Conservation (phyloP, 2,113 vertebrate genomes). For the Todiramphus saurophagus region DNA sequence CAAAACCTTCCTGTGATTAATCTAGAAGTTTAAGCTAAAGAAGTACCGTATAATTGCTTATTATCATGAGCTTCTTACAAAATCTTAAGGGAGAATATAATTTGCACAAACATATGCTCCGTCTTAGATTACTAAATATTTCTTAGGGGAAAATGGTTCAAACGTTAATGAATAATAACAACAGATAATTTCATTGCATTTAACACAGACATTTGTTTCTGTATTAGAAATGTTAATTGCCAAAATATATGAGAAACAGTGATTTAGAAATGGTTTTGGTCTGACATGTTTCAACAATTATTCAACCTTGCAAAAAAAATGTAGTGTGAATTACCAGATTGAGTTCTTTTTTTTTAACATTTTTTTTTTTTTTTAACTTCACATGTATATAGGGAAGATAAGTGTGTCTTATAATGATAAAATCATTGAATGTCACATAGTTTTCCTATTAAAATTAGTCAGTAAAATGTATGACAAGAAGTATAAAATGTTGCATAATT, state of each 20-base stretch:
- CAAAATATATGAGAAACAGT: not conserved
- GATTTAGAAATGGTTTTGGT: not conserved
- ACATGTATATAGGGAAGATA: not conserved
- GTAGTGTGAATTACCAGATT: not conserved
- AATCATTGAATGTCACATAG: not conserved
- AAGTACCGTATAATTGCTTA: constrained; percentile 8
- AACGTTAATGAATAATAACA: constrained; percentile 32
- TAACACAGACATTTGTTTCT: not conserved
- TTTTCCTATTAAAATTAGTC: not conserved
- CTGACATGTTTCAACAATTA: not conserved
- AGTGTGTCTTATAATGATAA: not conserved
- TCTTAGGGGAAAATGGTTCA: not conserved
- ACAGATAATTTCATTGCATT: constrained; percentile 8
- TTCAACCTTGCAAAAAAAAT: not conserved
- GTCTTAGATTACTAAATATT: constrained; percentile 35
- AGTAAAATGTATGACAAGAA: not conserved
- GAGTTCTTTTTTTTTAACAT: not conserved
- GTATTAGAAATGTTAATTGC: not conserved
- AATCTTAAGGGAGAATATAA: constrained; percentile 29
- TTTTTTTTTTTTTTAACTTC: not conserved
- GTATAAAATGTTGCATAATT: not conserved
- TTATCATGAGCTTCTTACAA: constrained; percentile 26
- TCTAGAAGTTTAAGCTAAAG: constrained; percentile 36
- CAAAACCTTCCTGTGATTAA: constrained; percentile 29
- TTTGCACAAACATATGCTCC: constrained; percentile 39